Evolutionary conservation across 2,888 invertebrate species (phyloP), one percentile per base, ranked within the genome.

Genomic region (Hirtodrosophila trivittata): DNA sequence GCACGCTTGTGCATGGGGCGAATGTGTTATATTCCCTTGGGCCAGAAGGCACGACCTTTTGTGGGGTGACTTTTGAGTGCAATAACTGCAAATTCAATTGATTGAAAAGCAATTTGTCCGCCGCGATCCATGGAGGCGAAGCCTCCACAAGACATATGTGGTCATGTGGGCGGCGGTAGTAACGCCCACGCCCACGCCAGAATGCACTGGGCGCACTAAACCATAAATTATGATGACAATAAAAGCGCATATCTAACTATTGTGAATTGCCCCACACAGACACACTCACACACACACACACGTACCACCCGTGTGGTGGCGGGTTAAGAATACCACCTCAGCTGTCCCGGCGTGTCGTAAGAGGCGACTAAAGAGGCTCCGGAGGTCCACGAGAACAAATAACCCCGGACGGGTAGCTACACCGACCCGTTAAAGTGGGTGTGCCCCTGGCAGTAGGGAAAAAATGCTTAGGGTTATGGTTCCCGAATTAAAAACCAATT

Each of bases 31-130:
- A 58, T 75, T 73, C 66, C 75, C 45, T 66, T 66, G 51, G 67
- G 51, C 52, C 60, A 62, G 46, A 56, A 45, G 62, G 51, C 47
- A 28, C 39, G 57, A 65, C 72, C 71, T 75, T 66, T 73, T 55
- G 55, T 57, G 45, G 16, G 28, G 30, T 33, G 60, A 84, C 64
- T 75, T 77, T 66, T 50, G 66, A 86, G 84, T 83, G 86, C 86
- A 80, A 69, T 84, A 80, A 80, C 80, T 86, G 86, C 77, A 75
- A 70, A 70, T 68, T 80, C 81, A 82, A 82, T 82, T 82, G 82
- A 82, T 82, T 82, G 86, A 82, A 82, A 82, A 84, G 81, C 86
- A 77, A 82, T 82, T 82, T 84, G 82, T 66, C 12, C 52, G 43
- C 56, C 50, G 25, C 30, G 12, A 33, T 26, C 26, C 32, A 38